phyloP scores from a whole-genome alignment of 2,113 vertebrate species.

The Pardalotus punctatus region DNA sequence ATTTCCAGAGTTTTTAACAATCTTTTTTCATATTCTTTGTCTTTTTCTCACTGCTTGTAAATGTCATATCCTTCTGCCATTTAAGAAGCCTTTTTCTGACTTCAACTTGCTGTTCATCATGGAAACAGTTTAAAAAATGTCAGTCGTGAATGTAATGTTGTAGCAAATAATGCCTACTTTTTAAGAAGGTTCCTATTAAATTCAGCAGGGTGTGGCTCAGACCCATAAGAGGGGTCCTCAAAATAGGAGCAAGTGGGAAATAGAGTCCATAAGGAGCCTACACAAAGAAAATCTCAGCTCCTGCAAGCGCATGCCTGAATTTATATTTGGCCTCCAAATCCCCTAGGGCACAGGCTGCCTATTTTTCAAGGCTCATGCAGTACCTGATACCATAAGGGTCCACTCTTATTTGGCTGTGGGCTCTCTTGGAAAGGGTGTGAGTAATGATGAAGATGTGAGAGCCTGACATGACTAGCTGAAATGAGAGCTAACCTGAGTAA shows the following conservation, averaged over 20 bases:
- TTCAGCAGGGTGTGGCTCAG: not conserved
- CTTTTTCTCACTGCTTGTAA: not conserved
- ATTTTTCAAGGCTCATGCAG: not conserved
- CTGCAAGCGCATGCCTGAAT: not conserved
- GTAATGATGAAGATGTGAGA: not conserved
- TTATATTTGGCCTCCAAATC: not conserved
- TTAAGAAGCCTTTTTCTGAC: not conserved
- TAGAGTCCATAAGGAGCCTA: not conserved
- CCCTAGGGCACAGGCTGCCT: not conserved
- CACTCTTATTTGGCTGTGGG: not conserved
- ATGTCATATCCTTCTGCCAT: not conserved
- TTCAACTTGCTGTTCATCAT: not conserved
- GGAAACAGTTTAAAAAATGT: not conserved
- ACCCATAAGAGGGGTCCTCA: not conserved
- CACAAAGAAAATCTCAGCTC: not conserved
- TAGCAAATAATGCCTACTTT: not conserved
- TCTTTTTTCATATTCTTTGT: not conserved
- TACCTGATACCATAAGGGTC: not conserved
- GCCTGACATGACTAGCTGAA: not conserved
- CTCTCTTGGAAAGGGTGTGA: not conserved
- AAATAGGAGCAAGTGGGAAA: not conserved
- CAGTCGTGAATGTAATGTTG: not conserved
- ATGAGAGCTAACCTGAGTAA: not conserved
- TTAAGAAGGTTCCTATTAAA: not conserved
- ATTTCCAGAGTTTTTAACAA: not conserved